A percentile compares a stretch with the other conserved stretches of the same genome.
Conservation (phyloP, 2,888 invertebrate genomes). For the Physocephala rufipes region DNA sequence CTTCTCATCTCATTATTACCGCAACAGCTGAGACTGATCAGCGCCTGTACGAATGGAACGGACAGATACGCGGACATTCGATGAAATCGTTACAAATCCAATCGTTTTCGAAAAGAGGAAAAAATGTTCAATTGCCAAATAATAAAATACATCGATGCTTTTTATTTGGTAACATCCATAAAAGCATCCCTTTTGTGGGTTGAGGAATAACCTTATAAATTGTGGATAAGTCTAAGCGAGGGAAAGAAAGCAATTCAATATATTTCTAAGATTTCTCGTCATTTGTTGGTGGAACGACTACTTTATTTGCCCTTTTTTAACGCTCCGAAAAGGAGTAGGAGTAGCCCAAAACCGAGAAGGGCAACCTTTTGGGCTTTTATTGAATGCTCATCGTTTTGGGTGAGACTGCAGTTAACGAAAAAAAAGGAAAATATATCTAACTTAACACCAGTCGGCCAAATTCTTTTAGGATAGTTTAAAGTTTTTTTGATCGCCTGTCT, state of each 20-base stretch:
- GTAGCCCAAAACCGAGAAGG: too few species aligned
- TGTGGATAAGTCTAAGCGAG: background rate
- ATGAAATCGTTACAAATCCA: constrained; percentile 57
- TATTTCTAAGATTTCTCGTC: too few species aligned
- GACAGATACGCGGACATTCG: constrained; percentile 44
- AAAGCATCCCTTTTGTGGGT: background rate
- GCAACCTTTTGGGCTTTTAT: too few species aligned
- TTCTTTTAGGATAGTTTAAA: background rate
- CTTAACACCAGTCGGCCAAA: background rate
- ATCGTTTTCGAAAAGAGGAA: constrained; percentile 50
- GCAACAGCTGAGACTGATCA: constrained; percentile 45
- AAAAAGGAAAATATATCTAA: background rate
- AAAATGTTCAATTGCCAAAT: constrained; percentile 48
- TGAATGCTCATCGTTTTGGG: too few species aligned
- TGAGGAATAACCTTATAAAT: too few species aligned
- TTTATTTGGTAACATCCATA: constrained; percentile 44
- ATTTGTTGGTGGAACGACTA: too few species aligned
- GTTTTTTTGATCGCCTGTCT: constrained; percentile 43
- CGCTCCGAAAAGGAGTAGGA: too few species aligned
- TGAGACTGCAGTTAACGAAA: too few species aligned
- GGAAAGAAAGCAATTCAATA: too few species aligned
- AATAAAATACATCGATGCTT: constrained; percentile 50
- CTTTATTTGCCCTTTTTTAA: too few species aligned
- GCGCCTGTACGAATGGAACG: constrained; percentile 24
- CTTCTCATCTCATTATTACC: too few species aligned